Evolutionary conservation across 1,140 invertebrate genomes (phyloP).

Genomic region (Diabrotica undecimpunctata): DNA sequence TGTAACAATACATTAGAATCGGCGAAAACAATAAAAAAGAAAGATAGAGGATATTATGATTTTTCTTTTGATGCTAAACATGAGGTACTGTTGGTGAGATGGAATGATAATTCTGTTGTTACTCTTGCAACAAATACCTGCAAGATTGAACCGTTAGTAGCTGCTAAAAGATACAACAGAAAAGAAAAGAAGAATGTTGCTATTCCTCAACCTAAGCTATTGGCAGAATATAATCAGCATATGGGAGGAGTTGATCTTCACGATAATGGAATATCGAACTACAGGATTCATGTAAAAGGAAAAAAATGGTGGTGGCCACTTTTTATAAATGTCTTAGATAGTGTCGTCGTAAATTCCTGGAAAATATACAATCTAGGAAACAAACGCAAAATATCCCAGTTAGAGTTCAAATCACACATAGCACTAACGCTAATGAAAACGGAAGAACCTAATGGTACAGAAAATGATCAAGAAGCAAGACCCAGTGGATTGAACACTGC

Average conservation of each 20-base stretch:
- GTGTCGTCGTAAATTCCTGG: slow-evolving; percentile 4
- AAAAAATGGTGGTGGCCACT: slow-evolving; percentile 2
- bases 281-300: slow-evolving; percentile 6
- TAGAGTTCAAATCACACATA: slow-evolving; percentile 1
- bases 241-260: too few species aligned
- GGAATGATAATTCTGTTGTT: too few species aligned
- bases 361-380: slow-evolving; percentile 8
- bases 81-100: slow-evolving; percentile 4
- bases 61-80: slow-evolving; percentile 1
- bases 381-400: too few species aligned
- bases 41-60: too few species aligned
- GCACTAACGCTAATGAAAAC: not conserved
- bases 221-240: too few species aligned
- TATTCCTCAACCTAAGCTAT: too few species aligned
- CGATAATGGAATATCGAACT: slow-evolving; percentile 3
- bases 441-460: not conserved
- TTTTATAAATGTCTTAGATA: slow-evolving; percentile 4
- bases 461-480: not conserved
- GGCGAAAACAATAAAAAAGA: slow-evolving; percentile 1
- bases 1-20: slow-evolving; percentile 6
- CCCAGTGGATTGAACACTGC: not conserved
- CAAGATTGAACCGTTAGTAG: slow-evolving; percentile 4
- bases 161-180: slow-evolving; percentile 6
- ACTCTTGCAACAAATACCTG: slow-evolving; percentile 3
- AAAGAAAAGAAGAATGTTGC: too few species aligned